Evolutionary conservation across 2,888 invertebrate species (phyloP), one percentile per base, ranked within the genome.

Genomic region (Oscheius sp.): DNA sequence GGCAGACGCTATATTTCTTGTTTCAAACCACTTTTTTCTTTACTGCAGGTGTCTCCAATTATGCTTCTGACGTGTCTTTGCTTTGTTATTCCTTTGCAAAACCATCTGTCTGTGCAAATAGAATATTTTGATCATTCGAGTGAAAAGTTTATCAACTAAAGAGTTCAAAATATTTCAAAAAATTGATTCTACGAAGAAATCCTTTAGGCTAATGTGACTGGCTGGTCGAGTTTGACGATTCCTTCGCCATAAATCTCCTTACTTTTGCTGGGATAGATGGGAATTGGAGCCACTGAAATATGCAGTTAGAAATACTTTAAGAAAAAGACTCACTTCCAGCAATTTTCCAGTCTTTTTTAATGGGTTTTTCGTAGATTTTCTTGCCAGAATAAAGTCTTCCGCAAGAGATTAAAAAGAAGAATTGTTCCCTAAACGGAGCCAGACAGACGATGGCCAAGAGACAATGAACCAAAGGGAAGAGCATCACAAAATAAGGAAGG

Each of bases 401-500:
- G 27, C 69, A 69, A 20, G 69, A 42, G 20, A 64, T 15, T 4
- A 69, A 20, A 33, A 69, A 69, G 64, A 64, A 69, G 64, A 69
- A 69, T 55, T 78, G 78, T 53, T 78, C 75, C 3, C 78, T 57
- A 69, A 70, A 78, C 65, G 69, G 72, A 34, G 71, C 58, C 33
- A 78, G 42, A 50, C 78, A 78, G 27, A 75, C 65, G 34, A 78
- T 37, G n/a, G 75, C 69, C 10, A 78, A 45, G 57, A 74, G 17
- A 23, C 69, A 67, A 46, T 78, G 74, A 48, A 78, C 78, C 50
- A 78, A n/a, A 1, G 78, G 78, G 69, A 78, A 75, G 53, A 74
- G 67, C 15, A 78, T 70, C n/a, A 78, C 74, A 55, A 78, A 75
- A 75, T 75, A 78, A 3, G 78, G 78, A 69, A 78, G 71, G 1